Evolutionary conservation across 2,113 vertebrate species (phyloP).

Genomic region (Sinocyclocheilus anshuiensis): DNA sequence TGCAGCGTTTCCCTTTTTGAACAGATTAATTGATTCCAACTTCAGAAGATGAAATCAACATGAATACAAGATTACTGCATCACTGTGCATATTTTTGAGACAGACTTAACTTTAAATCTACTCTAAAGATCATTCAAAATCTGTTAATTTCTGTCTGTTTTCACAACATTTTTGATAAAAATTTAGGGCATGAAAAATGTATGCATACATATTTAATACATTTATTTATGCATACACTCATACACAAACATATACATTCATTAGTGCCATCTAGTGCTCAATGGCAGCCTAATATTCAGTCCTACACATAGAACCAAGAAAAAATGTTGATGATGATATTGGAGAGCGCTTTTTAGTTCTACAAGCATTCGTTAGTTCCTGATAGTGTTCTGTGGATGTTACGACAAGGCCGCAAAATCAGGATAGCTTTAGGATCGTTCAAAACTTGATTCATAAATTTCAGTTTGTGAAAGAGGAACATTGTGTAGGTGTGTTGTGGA

Average conservation of each 20-base stretch:
- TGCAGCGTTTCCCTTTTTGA: no score
- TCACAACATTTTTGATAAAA: neutral
- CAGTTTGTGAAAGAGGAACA: constrained; percentile 27
- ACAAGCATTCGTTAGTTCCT: neutral
- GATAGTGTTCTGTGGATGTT: neutral
- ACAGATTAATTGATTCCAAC: neutral
- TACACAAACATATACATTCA: constrained; percentile 59
- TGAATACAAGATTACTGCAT: no score
- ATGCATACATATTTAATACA: neutral
- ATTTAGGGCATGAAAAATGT: neutral
- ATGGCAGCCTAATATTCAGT: constrained; percentile 27
- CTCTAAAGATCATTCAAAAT: no score
- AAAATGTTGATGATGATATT: neutral
- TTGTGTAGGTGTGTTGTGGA: constrained; percentile 33
- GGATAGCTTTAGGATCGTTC: neutral
- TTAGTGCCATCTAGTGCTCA: constrained; percentile 78
- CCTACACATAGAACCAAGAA: neutral
- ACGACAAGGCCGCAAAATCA: neutral
- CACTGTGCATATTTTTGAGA: no score
- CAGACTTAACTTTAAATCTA: no score
- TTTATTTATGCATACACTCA: constrained; percentile 4
- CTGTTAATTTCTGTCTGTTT: neutral
- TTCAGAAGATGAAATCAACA: neutral
- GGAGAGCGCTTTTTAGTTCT: neutral
- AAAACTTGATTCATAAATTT: constrained; percentile 22